Evolutionary conservation across 2,797 vertebrate species (phyloP).

Genomic region (Gadopsis bispinosus): DNA sequence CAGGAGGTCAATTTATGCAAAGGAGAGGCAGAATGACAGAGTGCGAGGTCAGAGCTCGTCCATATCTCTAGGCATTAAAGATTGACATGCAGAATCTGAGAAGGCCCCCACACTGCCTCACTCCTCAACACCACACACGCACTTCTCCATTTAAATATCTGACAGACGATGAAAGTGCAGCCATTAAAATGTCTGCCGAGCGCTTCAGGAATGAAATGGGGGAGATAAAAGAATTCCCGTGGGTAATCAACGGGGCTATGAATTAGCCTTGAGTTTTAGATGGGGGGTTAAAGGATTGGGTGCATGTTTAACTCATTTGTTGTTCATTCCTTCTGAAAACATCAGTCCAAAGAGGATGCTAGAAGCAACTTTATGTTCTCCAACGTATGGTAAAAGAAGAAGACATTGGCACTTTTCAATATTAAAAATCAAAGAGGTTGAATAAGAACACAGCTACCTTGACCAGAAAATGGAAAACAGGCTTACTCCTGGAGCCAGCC

Average conservation of each 20-base stretch:
- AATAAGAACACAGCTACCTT: conserved; percentile 4
- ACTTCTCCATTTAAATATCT: conserved; percentile 86
- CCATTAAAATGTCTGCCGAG: conserved; percentile 85
- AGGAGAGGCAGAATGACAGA: conserved; percentile 78
- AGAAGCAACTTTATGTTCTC: conserved; percentile 39
- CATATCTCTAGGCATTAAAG: conserved; percentile 85
- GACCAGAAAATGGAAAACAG: background rate
- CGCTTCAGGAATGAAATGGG: conserved; percentile 86
- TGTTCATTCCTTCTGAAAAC: conserved; percentile 76
- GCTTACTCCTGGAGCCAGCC: background rate
- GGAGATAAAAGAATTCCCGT: conserved; percentile 85
- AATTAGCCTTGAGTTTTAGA: conserved; percentile 83
- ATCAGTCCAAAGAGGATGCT: conserved; percentile 50
- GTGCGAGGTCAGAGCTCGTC: conserved; percentile 80
- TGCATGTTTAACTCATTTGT: conserved; percentile 80
- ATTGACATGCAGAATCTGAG: conserved; percentile 82
- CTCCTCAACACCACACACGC: conserved; percentile 71
- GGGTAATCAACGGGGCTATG: conserved; percentile 85
- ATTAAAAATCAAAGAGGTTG: background rate
- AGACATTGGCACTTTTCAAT: background rate
- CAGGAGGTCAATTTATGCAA: conserved; percentile 85
- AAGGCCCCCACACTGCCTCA: conserved; percentile 64
- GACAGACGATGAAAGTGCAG: conserved; percentile 87
- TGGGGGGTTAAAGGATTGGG: conserved; percentile 64
- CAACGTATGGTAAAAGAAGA: conserved; percentile 26